Percentiles rank a stretch among this genome's conserved stretches.
Evolutionary conservation across 2,888 invertebrate genomes (phyloP).

Genomic region (Apocheima hispidaria): DNA sequence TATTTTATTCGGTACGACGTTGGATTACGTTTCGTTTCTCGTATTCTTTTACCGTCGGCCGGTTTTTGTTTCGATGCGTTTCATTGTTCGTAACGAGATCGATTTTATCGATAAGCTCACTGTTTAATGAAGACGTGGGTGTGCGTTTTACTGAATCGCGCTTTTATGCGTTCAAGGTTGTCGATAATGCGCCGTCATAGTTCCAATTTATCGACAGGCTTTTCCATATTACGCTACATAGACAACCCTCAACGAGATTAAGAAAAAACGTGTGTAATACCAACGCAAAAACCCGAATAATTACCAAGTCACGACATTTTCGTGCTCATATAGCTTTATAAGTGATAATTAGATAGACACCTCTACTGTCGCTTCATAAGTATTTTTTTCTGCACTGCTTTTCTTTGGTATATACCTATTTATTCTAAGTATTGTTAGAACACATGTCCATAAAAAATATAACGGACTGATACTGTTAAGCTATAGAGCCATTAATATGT

Average conservation of each 20-base stretch:
- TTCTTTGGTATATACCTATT: no score
- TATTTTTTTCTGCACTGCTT: no score
- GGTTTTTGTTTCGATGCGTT: slow-evolving; percentile 82
- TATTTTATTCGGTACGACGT: slow-evolving; percentile 81
- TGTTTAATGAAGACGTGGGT: slow-evolving; percentile 84
- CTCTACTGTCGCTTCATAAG: no score
- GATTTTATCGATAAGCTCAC: slow-evolving; percentile 77
- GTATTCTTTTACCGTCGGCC: slow-evolving; percentile 80
- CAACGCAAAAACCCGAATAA: no score
- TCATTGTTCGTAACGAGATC: slow-evolving; percentile 84
- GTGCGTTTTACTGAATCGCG: slow-evolving; percentile 59
- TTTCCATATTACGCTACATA: background rate
- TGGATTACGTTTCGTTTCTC: slow-evolving; percentile 83
- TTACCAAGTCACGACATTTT: no score
- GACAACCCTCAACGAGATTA: no score
- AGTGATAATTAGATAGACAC: no score
- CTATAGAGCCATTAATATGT: no score
- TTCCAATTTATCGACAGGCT: background rate
- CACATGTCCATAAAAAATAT: background rate
- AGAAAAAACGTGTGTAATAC: background rate
- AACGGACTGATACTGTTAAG: background rate
- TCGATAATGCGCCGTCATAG: slow-evolving; percentile 33
- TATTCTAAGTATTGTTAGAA: background rate
- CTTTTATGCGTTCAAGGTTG: slow-evolving; percentile 51
- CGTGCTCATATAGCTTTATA: no score